Base-by-base conservation (phyloP, 1,140 invertebrate species). In the Bombus terrestris region DNA sequence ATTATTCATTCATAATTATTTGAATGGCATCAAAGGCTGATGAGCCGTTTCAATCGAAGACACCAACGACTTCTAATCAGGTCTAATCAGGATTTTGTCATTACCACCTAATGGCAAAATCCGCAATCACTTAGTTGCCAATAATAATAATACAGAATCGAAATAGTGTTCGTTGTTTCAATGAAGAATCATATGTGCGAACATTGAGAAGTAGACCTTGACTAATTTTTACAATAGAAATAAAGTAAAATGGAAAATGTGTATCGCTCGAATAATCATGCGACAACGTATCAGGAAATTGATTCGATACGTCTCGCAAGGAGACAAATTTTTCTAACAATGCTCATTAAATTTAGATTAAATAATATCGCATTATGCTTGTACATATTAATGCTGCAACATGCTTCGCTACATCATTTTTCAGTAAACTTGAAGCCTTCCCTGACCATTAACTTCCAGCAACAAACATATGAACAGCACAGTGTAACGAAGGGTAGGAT, bases 341-440 rank as follows among this genome's bases (percentile, higher is more conserved):
- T 32, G 57, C 18, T 32, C 6, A 8, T n/a, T 62, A 47, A 43
- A 35, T 32, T 25, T 15, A 41, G 15, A 1, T 43, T 13, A 41
- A 66, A 32, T 15, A 8, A 43, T 76, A 22, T n/a, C 18, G 53
- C 6, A 32, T 35, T 28, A 43, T 10, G 85, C 85, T 86, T 86
- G 18, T 69, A 62, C 8, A 57, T 39, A 86, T 43, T 88, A 69
- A 86, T 72, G 8, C n/a, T 35, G 64, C 69, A 53, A 68, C 75
- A 81, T 68, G 74, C 81, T 89, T 87, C 43, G 80, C 87, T 85
- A 87, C 85, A 86, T 37, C 86, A 32, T 86, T 89, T 88, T 91
- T 86, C 90, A 91, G 90, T 89, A 75, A 81, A 90, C 68, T n/a
- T 73, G 64, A 86, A 86, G 74, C 57, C 86, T 62, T 64, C 82